Conservation (phyloP, 2,113 vertebrate genomes). For the Clinocottus analis region DNA sequence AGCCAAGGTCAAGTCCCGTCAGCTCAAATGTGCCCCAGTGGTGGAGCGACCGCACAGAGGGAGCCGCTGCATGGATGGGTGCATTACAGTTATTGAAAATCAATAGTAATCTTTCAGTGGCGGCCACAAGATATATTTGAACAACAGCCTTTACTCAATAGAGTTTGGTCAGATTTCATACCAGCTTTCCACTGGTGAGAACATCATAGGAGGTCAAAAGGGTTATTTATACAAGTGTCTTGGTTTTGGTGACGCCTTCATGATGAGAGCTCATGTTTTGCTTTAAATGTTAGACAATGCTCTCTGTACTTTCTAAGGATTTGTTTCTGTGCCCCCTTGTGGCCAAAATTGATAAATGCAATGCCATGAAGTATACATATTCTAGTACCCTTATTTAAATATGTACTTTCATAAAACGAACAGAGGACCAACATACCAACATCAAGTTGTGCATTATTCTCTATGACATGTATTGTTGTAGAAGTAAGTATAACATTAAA, state of each 20-base stretch:
- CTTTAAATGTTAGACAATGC: neutral
- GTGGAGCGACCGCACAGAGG: conserved; percentile 52
- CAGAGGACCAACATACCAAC: neutral
- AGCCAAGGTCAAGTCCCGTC: conserved; percentile 76
- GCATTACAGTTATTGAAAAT: conserved; percentile 81
- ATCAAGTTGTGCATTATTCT: neutral
- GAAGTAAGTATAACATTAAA: neutral
- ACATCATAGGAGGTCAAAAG: conserved; percentile 38
- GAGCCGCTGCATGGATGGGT: conserved; percentile 54
- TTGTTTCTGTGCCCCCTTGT: neutral
- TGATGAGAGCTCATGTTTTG: neutral
- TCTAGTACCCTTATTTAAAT: neutral
- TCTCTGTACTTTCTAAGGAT: neutral
- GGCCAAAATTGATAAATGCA: neutral
- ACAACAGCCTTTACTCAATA: conserved; percentile 51
- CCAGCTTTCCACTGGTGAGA: conserved; percentile 28
- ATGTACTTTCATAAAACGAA: neutral
- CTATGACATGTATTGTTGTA: neutral
- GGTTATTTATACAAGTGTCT: neutral
- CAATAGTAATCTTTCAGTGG: conserved; percentile 79
- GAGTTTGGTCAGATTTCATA: conserved; percentile 53
- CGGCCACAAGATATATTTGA: conserved; percentile 66
- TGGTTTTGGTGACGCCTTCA: neutral
- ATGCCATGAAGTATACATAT: neutral
- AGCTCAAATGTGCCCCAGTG: conserved; percentile 51